Conservation (phyloP, 2,113 vertebrate genomes). For the Brevimyrus niger region DNA sequence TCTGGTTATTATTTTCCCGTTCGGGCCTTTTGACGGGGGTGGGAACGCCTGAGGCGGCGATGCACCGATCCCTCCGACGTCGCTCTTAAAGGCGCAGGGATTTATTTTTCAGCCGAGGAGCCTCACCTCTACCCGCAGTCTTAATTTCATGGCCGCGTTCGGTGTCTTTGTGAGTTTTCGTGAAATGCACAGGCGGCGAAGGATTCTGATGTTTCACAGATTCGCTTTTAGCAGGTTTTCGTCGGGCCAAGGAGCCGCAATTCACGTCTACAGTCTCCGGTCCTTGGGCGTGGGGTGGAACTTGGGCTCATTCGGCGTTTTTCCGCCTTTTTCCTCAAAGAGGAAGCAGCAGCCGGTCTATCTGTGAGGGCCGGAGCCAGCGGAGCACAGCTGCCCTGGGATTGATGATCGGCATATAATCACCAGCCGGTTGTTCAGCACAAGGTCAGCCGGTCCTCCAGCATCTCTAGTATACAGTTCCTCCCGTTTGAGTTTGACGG, state of each 20-base stretch:
- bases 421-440: not conserved
- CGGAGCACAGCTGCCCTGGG: not conserved
- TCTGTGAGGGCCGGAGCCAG: not conserved
- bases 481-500: not conserved
- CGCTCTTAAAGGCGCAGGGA: not conserved
- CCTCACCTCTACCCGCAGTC: not conserved
- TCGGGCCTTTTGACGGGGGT: not conserved
- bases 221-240: not conserved
- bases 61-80: not conserved
- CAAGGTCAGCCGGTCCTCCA: not conserved
- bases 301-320: not conserved
- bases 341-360: not conserved
- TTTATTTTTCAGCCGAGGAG: not conserved
- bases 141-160: too few relatives aligned
- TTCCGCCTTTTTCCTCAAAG: not conserved
- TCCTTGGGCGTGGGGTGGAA: not conserved
- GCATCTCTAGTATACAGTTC: not conserved
- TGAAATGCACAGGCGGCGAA: not conserved
- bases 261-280: not conserved
- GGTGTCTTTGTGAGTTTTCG: not conserved
- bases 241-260: not conserved
- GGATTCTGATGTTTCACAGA: not conserved
- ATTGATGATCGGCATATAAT: not conserved
- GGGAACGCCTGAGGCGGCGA: not conserved
- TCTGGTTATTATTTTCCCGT: slow-evolving; percentile 13